These are phyloP conservation scores for Heterodera schachtii DNA, from an alignment of 1,140 invertebrate genomes.

Conservation along the genomic window DNA sequence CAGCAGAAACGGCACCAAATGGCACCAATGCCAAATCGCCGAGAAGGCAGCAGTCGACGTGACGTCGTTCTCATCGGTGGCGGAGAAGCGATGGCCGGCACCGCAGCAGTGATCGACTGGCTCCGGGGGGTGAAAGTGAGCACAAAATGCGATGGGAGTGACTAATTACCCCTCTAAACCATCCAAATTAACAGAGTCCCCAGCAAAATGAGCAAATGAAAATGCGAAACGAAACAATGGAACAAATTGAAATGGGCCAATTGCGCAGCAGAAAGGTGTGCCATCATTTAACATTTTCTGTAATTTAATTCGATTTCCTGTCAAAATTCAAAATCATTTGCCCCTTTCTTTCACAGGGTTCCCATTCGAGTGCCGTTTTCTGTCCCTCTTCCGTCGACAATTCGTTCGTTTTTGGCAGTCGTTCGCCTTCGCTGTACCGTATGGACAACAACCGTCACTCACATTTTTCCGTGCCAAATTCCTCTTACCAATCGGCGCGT, in stretches of 20 bases:
- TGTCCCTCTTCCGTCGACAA: background rate
- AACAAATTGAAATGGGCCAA: slow-evolving; percentile 4
- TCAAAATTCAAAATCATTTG: background rate
- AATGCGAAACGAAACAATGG: background rate
- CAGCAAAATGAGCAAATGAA: background rate
- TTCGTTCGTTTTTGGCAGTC: background rate
- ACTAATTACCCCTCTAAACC: too few species aligned
- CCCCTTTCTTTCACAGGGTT: background rate
- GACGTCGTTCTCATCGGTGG: background rate
- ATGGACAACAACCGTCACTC: background rate
- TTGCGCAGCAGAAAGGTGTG: background rate
- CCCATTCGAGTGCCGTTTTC: background rate
- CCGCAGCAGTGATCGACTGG: background rate
- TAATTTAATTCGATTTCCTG: background rate
- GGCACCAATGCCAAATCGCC: background rate
- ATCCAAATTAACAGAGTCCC: background rate
- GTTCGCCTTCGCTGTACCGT: background rate
- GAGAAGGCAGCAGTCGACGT: background rate
- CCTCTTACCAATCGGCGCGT: slow-evolving; percentile 8
- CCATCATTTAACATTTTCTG: too few species aligned
- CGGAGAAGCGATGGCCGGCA: background rate
- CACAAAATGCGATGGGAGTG: too few species aligned
- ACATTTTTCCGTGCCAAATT: slow-evolving; percentile 6
- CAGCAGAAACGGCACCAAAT: background rate
- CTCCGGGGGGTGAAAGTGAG: background rate